Conservation (phyloP, 2,888 invertebrate species). For the Oligia latruncula region DNA sequence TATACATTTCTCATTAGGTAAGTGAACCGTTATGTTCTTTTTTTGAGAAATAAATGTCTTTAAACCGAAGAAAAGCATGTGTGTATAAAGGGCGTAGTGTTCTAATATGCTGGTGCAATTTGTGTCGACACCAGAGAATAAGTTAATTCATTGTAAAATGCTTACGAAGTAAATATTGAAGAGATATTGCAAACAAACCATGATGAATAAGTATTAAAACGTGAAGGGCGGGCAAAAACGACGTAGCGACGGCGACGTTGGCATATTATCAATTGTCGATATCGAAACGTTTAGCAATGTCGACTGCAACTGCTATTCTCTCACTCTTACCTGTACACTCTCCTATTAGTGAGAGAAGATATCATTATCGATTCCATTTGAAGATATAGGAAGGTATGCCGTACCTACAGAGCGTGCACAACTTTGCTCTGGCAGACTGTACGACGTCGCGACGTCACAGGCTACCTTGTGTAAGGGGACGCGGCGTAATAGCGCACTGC, state of each 20-base stretch:
- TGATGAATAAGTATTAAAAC: slow-evolving; percentile 15
- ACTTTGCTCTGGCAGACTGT: slow-evolving; percentile 78
- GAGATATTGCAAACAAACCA: neutral
- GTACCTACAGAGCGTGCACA: slow-evolving; percentile 43
- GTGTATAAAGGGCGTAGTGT: neutral
- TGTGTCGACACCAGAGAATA: neutral
- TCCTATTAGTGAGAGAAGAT: slow-evolving; percentile 36
- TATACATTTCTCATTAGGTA: too few species aligned
- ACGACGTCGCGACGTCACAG: slow-evolving; percentile 84
- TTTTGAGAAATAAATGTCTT: too few species aligned
- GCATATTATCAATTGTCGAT: slow-evolving; percentile 34
- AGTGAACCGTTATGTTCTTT: too few species aligned
- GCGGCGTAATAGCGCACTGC: slow-evolving; percentile 70
- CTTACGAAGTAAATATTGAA: neutral
- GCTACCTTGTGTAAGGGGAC: slow-evolving; percentile 81
- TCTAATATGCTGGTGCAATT: neutral
- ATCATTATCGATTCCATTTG: slow-evolving; percentile 57
- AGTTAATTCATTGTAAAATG: neutral
- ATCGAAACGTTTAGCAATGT: slow-evolving; percentile 25
- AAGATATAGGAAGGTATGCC: slow-evolving; percentile 27
- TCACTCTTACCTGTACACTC: slow-evolving; percentile 38
- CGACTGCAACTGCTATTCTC: slow-evolving; percentile 21
- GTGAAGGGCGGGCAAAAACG: slow-evolving; percentile 8
- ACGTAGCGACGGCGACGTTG: slow-evolving; percentile 4
- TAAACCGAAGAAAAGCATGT: neutral